These are phyloP conservation scores for Pachliopta kotzebuea DNA, from an alignment of 2,888 invertebrate species.

Conservation along the genomic window DNA sequence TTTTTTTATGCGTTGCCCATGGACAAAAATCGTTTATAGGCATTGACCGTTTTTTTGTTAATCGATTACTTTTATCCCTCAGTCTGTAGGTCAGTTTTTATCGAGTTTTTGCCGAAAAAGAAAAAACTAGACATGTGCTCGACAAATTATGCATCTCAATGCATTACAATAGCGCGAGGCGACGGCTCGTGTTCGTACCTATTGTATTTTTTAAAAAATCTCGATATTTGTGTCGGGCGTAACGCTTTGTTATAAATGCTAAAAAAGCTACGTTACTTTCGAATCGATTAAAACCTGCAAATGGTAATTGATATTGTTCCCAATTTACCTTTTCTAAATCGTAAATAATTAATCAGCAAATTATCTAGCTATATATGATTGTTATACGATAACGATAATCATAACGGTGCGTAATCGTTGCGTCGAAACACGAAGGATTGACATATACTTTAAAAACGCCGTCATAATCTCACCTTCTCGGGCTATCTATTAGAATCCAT, in stretches of 20 bases:
- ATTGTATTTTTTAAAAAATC: constrained; percentile 59
- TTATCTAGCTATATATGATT: too few relatives aligned
- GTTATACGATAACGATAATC: neutral
- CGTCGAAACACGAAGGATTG: constrained; percentile 9
- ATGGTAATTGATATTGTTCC: too few relatives aligned
- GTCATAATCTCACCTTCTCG: constrained; percentile 31
- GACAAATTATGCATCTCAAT: constrained; percentile 76
- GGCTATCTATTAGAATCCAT: constrained; percentile 50
- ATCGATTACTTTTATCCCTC: constrained; percentile 68
- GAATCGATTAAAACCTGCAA: too few relatives aligned
- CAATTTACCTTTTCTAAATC: too few relatives aligned
- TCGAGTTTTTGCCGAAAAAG: constrained; percentile 50
- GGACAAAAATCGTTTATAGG: constrained; percentile 73
- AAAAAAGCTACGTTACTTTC: too few relatives aligned
- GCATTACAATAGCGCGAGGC: constrained; percentile 66
- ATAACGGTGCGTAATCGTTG: too few relatives aligned
- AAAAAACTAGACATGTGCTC: constrained; percentile 70
- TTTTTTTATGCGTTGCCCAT: constrained; percentile 63
- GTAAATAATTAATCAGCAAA: too few relatives aligned
- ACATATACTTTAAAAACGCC: constrained; percentile 26
- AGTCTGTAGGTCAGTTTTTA: constrained; percentile 73
- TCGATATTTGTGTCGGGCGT: constrained; percentile 62
- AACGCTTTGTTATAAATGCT: constrained; percentile 12
- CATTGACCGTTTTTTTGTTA: constrained; percentile 44
- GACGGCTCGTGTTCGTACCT: constrained; percentile 59